Conservation (phyloP, 2,113 vertebrate species). For the Tonatia bakeri region DNA sequence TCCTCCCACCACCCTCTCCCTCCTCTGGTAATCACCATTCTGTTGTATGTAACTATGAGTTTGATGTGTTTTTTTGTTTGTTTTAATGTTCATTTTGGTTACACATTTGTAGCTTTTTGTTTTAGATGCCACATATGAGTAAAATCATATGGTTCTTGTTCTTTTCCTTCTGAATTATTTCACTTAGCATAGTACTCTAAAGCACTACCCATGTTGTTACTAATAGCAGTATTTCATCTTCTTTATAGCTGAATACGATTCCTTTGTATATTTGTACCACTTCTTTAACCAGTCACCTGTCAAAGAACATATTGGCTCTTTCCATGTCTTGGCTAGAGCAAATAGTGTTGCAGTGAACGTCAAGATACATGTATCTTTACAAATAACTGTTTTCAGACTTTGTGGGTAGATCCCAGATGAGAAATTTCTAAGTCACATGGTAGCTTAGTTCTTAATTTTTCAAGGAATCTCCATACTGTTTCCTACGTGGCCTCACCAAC, state of each 20-base stretch:
- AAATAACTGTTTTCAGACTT: neutral
- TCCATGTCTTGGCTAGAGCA: neutral
- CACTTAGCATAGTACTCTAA: neutral
- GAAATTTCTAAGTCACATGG: neutral
- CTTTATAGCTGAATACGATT: neutral
- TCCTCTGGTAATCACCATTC: neutral
- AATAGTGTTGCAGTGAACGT: neutral
- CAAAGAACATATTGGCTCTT: neutral
- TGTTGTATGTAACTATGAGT: neutral
- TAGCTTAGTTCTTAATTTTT: neutral
- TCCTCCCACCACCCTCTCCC: neutral
- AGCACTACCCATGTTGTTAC: neutral
- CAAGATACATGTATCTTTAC: neutral
- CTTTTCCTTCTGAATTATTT: neutral
- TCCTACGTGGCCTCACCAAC: neutral
- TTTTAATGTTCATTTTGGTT: neutral
- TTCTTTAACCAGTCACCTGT: neutral
- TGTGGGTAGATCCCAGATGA: neutral
- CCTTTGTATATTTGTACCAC: neutral
- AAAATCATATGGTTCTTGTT: neutral
- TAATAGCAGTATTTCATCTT: neutral
- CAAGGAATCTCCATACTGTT: neutral
- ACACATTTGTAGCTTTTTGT: neutral
- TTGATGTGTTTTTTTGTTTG: neutral
- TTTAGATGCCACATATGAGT: neutral